These are phyloP conservation scores for Conops quadrifasciatus DNA, from an alignment of 2,888 invertebrate genomes.

Conservation along the genomic window DNA sequence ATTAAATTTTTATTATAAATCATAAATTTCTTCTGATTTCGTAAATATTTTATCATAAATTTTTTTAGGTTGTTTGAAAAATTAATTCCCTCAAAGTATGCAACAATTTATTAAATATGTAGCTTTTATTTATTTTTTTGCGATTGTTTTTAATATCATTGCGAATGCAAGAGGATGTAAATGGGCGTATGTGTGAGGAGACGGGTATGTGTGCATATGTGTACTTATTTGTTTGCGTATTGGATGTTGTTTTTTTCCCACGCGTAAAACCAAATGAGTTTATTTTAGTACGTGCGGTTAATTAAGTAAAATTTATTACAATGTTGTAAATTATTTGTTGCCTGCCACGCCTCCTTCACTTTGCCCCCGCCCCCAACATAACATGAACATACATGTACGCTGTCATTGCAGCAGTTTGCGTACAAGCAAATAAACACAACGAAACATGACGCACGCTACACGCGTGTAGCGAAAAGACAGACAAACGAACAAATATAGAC, in stretches of 20 bases:
- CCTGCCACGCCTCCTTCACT: constrained; percentile 5
- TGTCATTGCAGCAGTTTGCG: background rate
- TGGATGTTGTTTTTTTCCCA: constrained; percentile 18
- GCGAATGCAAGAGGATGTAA: too few relatives aligned
- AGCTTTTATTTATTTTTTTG: too few relatives aligned
- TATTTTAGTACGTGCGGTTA: constrained; percentile 41
- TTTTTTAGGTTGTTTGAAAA: background rate
- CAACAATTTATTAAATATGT: background rate
- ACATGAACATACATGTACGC: constrained; percentile 3
- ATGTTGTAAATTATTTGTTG: constrained; percentile 41
- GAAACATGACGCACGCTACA: background rate
- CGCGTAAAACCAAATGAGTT: constrained; percentile 36
- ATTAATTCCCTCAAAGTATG: constrained; percentile 22
- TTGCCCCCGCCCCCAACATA: background rate
- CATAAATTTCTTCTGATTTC: background rate
- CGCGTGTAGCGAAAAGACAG: background rate
- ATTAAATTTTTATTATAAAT: background rate
- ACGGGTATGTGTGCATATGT: background rate
- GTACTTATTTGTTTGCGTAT: background rate
- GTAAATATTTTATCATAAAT: too few relatives aligned
- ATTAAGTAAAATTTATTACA: constrained; percentile 45
- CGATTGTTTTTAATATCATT: too few relatives aligned
- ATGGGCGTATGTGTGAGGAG: background rate
- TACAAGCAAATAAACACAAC: constrained; percentile 12
- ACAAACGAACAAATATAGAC: background rate